A percentile compares a stretch with the other conserved stretches of the same genome.
phyloP scores from a whole-genome alignment of 2,888 invertebrate genomes.

The Archips xylosteana region DNA sequence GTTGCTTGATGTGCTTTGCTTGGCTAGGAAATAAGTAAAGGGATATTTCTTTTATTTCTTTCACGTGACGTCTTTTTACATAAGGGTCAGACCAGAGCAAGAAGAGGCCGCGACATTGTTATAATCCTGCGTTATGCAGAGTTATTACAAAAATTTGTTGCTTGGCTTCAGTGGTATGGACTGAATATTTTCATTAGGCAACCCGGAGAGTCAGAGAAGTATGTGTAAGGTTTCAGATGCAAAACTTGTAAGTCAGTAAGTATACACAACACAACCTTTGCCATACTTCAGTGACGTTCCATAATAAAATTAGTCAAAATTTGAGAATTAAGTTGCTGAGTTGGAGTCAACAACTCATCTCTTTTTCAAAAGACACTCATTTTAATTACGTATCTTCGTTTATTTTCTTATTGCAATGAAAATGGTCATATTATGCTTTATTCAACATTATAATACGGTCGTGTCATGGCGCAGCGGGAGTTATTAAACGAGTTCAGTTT shows the following conservation, averaged over 20 bases:
- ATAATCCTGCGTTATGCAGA: constrained; percentile 53
- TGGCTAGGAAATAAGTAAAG: constrained; percentile 30
- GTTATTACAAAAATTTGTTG: constrained; percentile 57
- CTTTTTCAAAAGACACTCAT: constrained; percentile 51
- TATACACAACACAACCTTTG: no score
- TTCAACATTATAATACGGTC: constrained; percentile 2
- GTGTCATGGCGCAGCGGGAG: constrained; percentile 3
- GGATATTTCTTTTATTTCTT: constrained; percentile 53
- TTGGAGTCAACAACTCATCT: no score
- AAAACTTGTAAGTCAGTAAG: no score
- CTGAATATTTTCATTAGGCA: no score
- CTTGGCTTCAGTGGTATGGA: constrained; percentile 23
- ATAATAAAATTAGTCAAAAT: constrained; percentile 10
- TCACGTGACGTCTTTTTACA: constrained; percentile 51
- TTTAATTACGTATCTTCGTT: constrained; percentile 59
- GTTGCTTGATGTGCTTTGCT: constrained; percentile 17
- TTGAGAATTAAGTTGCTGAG: constrained; percentile 13
- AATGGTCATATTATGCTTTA: neutral
- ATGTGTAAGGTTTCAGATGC: no score
- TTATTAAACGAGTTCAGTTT: constrained; percentile 30
- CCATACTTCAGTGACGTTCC: no score
- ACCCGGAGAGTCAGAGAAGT: no score
- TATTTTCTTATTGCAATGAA: constrained; percentile 48
- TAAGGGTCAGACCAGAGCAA: constrained; percentile 53
- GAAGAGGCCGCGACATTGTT: constrained; percentile 54